phyloP scores from a whole-genome alignment of 2,113 vertebrate genomes.

The Platichthys stellatus region DNA sequence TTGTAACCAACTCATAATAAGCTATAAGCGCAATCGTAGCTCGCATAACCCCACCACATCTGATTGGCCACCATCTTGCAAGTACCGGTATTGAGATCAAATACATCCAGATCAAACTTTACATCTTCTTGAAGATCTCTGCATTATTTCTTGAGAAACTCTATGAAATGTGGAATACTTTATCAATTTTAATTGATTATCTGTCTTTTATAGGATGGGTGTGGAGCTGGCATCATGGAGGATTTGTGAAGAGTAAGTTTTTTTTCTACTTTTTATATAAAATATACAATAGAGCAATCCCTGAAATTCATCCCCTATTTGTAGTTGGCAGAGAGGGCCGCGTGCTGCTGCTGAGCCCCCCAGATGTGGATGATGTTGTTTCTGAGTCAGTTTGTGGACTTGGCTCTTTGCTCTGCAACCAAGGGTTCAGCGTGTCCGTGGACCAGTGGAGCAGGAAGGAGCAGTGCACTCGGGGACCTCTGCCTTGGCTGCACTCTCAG shows the following conservation, averaged over 20 bases:
- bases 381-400: slow-evolving; percentile 76
- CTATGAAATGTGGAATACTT: no score
- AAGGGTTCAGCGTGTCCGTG: slow-evolving; percentile 82
- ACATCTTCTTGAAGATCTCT: background rate
- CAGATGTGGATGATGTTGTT: slow-evolving; percentile 69
- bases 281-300: background rate
- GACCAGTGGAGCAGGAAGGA: slow-evolving; percentile 87
- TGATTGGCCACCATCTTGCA: no score
- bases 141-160: no score
- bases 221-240: slow-evolving; percentile 51
- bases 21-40: background rate
- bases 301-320: background rate
- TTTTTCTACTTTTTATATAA: background rate
- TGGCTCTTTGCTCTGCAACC: slow-evolving; percentile 76
- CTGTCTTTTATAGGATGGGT: slow-evolving; percentile 63
- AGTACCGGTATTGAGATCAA: no score
- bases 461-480: slow-evolving; percentile 78
- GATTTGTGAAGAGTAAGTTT: slow-evolving; percentile 64
- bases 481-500: slow-evolving; percentile 89
- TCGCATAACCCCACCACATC: no score
- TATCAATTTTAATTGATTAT: slow-evolving; percentile 10
- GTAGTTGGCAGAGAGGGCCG: slow-evolving; percentile 42
- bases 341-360: slow-evolving; percentile 86
- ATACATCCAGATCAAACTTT: no score
- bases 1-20: background rate